A percentile compares a stretch with the other conserved stretches of the same genome.
Conservation (phyloP, 2,797 vertebrate genomes). For the Agapornis canus region DNA sequence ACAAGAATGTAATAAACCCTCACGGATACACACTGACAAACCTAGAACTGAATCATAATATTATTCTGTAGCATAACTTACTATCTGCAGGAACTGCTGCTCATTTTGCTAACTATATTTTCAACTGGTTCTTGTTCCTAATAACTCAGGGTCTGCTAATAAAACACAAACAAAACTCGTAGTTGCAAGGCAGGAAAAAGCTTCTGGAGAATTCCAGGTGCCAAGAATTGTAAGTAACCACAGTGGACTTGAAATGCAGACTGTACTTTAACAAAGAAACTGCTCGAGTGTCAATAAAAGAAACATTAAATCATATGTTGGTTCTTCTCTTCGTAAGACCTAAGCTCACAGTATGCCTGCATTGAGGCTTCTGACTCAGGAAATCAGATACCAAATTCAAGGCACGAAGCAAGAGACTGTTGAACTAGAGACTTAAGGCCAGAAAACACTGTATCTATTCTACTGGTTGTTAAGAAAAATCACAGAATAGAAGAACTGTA, state of each 20-base stretch:
- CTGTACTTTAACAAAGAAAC: background rate
- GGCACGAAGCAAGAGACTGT: background rate
- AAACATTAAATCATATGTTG: background rate
- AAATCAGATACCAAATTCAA: background rate
- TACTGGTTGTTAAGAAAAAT: background rate
- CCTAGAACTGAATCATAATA: background rate
- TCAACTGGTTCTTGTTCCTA: background rate
- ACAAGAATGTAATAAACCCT: background rate
- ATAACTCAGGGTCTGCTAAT: background rate
- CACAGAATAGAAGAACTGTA: background rate
- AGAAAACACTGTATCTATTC: background rate
- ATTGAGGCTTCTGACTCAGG: background rate
- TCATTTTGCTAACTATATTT: background rate
- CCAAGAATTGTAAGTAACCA: background rate
- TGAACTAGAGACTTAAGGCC: background rate
- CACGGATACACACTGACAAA: background rate
- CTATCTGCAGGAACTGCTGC: rapidly evolving
- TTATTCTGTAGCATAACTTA: background rate
- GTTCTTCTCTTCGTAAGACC: background rate
- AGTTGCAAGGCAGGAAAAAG: background rate
- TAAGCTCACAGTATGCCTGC: background rate
- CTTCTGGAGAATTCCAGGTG: background rate
- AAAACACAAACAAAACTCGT: background rate
- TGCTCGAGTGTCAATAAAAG: background rate
- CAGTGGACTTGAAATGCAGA: background rate